phyloP scores from a whole-genome alignment of 2,113 vertebrate genomes.

The Indicator indicator region DNA sequence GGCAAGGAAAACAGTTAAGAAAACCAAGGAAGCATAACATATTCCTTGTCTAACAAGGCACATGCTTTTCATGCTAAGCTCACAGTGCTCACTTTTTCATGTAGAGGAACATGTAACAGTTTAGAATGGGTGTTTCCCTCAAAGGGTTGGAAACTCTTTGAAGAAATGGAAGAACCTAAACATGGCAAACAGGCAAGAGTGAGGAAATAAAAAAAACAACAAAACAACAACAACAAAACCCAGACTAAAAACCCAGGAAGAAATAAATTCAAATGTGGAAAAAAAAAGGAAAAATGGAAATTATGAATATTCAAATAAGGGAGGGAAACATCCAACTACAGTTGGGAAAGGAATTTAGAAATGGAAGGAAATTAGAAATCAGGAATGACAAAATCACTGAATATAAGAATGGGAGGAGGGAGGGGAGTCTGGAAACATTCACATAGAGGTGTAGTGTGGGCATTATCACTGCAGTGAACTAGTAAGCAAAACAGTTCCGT shows the following conservation, averaged over 20 bases:
- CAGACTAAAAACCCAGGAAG: neutral
- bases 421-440: neutral
- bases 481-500: neutral
- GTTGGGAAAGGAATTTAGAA: neutral
- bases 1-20: neutral
- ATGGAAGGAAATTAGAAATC: neutral
- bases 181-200: neutral
- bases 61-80: neutral
- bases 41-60: neutral
- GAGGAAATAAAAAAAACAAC: neutral
- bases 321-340: neutral
- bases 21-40: neutral
- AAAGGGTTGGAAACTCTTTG: neutral
- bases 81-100: neutral
- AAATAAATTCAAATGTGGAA: neutral
- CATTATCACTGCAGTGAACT: neutral
- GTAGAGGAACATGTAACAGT: neutral
- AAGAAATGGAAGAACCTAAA: conserved; percentile 10
- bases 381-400: neutral
- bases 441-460: neutral
- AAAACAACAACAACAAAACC: no score
- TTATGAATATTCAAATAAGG: neutral
- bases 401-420: neutral
- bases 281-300: neutral
- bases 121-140: neutral